Percentiles rank a stretch among this genome's conserved stretches.
These are phyloP conservation scores for Nemotelus pantherinus DNA, from an alignment of 2,888 invertebrate genomes.

Conservation along the genomic window DNA sequence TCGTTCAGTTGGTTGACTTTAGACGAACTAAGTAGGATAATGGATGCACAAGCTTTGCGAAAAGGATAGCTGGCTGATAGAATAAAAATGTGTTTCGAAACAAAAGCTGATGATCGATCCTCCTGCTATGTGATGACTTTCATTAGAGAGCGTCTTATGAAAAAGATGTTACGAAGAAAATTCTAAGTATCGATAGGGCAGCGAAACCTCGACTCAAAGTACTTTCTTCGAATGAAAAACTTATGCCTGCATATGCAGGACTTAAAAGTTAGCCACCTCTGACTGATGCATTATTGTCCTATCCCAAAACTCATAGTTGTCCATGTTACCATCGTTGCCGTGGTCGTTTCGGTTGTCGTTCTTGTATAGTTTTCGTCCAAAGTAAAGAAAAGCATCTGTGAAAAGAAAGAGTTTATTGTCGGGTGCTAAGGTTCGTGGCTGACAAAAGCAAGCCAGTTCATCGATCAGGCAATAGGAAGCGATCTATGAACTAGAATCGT, in stretches of 20 bases:
- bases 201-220: no score
- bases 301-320: no score
- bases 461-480: conserved; percentile 27
- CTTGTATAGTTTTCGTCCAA: conserved; percentile 3
- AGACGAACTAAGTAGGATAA: conserved; percentile 13
- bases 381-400: conserved; percentile 22
- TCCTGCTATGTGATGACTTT: neutral
- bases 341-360: neutral
- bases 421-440: neutral
- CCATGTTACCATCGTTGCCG: no score
- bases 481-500: conserved; percentile 17
- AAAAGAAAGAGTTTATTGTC: conserved; percentile 36
- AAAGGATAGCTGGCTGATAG: neutral
- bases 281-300: no score
- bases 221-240: neutral
- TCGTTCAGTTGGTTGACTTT: conserved; percentile 17
- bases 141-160: no score
- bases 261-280: neutral
- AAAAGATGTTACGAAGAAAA: no score
- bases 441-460: neutral
- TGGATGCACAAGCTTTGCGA: neutral
- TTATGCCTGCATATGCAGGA: neutral
- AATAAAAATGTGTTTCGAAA: neutral
- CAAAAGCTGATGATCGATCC: neutral
- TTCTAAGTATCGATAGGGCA: no score